Evolutionary conservation across 2,888 invertebrate species (phyloP).

Genomic region (Erebia aethiops): DNA sequence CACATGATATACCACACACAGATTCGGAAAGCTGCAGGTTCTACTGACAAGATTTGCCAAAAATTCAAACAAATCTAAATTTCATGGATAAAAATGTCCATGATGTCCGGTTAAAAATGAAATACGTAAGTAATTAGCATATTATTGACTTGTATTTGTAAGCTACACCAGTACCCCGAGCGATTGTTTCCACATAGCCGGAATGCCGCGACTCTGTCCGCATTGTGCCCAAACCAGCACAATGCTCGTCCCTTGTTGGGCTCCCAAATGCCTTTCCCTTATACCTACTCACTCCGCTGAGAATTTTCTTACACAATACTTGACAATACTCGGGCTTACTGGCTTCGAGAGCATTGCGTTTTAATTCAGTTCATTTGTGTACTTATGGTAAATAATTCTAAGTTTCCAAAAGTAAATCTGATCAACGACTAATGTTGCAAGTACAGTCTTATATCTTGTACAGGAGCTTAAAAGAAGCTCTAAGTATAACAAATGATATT

Average conservation of each 20-base stretch:
- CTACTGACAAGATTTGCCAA: too few species aligned
- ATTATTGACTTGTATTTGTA: constrained; percentile 9
- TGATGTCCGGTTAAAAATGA: neutral
- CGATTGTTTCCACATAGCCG: neutral
- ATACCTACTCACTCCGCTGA: constrained; percentile 8
- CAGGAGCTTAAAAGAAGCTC: too few species aligned
- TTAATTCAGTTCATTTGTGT: neutral
- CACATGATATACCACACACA: too few species aligned
- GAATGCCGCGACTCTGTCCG: constrained; percentile 8
- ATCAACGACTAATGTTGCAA: too few species aligned
- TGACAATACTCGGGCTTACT: neutral
- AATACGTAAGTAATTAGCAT: constrained; percentile 5
- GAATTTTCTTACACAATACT: constrained; percentile 5
- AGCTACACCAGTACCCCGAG: neutral
- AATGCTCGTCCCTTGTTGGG: constrained; percentile 2
- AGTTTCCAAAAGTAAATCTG: too few species aligned
- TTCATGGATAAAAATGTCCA: too few species aligned
- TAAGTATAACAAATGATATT: too few species aligned
- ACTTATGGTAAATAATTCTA: too few species aligned
- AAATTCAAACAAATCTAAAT: too few species aligned
- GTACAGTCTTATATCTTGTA: too few species aligned
- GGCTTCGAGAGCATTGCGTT: neutral
- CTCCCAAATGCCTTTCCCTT: constrained; percentile 11
- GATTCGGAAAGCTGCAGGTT: too few species aligned
- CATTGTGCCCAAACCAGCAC: constrained; percentile 13